Evolutionary conservation across 2,888 invertebrate genomes (phyloP).

Genomic region (Leptothorax acervorum): DNA sequence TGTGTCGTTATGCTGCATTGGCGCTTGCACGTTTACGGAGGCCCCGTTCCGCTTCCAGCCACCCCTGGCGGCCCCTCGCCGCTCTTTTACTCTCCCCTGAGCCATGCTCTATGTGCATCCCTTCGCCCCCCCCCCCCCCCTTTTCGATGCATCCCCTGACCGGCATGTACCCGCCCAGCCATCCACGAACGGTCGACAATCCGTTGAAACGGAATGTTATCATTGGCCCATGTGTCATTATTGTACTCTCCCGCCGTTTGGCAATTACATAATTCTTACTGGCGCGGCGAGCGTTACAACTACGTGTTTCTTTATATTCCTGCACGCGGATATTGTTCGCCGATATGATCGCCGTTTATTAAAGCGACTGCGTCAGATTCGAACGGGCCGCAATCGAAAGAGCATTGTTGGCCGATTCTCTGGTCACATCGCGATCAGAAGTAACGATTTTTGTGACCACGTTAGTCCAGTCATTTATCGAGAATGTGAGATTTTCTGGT

Average conservation of each 20-base stretch:
- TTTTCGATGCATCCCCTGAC: constrained; percentile 31
- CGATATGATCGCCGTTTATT: constrained; percentile 65
- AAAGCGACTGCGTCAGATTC: constrained; percentile 46
- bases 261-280: constrained; percentile 79
- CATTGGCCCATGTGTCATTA: constrained; percentile 79
- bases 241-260: constrained; percentile 70
- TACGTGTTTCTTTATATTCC: constrained; percentile 59
- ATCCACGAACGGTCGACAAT: constrained; percentile 65
- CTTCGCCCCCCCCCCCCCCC: constrained; percentile 30
- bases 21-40: constrained; percentile 79
- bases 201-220: constrained; percentile 79
- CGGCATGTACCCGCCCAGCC: constrained; percentile 48
- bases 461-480: constrained; percentile 18
- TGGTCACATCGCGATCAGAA: constrained; percentile 36
- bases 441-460: constrained; percentile 19
- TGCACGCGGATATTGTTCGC: constrained; percentile 38
- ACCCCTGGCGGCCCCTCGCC: constrained; percentile 62
- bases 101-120: constrained; percentile 41
- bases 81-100: constrained; percentile 62
- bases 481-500: neutral
- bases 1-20: constrained; percentile 81
- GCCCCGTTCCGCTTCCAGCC: constrained; percentile 75
- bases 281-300: constrained; percentile 16
- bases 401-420: constrained; percentile 29
- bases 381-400: constrained; percentile 45